Conservation (phyloP, 1,140 invertebrate genomes). For the Drosophila neocordata region DNA sequence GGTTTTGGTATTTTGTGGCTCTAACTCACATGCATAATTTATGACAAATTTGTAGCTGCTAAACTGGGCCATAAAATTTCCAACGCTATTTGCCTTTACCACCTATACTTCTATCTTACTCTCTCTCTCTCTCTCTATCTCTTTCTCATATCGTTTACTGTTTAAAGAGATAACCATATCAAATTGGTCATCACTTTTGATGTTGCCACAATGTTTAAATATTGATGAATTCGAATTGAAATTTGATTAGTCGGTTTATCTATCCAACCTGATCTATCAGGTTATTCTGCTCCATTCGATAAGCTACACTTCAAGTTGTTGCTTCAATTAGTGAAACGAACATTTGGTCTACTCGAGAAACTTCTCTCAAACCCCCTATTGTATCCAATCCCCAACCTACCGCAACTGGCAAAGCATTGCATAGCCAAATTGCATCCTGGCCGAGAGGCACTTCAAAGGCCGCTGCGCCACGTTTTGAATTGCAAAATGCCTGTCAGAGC, state of each 20-base stretch:
- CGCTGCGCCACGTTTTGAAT: constrained; percentile 58
- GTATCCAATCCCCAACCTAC: not conserved
- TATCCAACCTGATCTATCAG: not conserved
- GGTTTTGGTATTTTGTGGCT: not conserved
- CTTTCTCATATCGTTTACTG: not conserved
- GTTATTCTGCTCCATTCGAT: constrained; percentile 24
- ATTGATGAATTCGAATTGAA: constrained; percentile 53
- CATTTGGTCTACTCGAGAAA: constrained; percentile 47
- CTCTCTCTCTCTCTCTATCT: not conserved
- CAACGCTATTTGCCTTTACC: not conserved
- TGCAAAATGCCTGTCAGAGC: constrained; percentile 55
- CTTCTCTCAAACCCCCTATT: constrained; percentile 26
- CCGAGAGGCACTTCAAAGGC: constrained; percentile 43
- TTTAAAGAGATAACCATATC: not conserved
- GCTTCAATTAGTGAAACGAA: constrained; percentile 67
- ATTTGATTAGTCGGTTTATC: constrained; percentile 50
- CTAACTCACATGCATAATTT: constrained; percentile 67
- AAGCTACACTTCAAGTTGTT: constrained; percentile 41
- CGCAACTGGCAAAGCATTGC: not conserved
- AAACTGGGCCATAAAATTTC: constrained; percentile 70
- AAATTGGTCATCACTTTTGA: constrained; percentile 49
- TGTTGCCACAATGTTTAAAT: constrained; percentile 48
- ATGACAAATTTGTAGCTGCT: constrained; percentile 77
- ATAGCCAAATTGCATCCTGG: constrained; percentile 31
- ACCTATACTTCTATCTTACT: not conserved